These are phyloP conservation scores for Lysandra bellargus DNA, from an alignment of 2,888 invertebrate species.

Conservation along the genomic window DNA sequence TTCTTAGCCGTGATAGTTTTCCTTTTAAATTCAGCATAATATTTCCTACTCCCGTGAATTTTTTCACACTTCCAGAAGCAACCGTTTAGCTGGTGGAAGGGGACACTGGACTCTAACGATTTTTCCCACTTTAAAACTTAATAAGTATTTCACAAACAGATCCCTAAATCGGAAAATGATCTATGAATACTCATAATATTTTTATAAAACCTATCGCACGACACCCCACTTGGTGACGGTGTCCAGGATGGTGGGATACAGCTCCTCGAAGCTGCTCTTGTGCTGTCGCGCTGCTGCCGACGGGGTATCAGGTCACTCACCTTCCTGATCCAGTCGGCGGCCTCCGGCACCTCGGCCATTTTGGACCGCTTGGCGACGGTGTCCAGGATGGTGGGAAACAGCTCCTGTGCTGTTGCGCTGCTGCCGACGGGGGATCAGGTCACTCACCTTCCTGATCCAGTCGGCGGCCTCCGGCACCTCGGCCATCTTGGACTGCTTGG, in stretches of 20 bases:
- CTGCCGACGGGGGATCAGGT: slow-evolving; percentile 45
- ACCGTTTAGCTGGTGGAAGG: no score
- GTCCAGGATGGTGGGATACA: slow-evolving; percentile 57
- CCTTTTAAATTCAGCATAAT: no score
- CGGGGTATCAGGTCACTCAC: slow-evolving; percentile 37
- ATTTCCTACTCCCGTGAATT: no score
- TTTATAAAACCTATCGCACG: no score
- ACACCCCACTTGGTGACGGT: slow-evolving; percentile 47
- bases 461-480: slow-evolving; percentile 57
- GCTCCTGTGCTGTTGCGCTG: no score
- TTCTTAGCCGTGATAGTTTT: no score
- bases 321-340: slow-evolving; percentile 60
- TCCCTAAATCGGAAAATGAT: no score
- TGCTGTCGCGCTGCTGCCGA: slow-evolving; percentile 53
- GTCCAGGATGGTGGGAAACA: slow-evolving; percentile 58
- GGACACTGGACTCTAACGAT: no score
- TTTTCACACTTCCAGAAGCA: no score
- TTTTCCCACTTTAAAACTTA: no score
- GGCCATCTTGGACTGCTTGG: slow-evolving; percentile 51
- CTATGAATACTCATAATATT: no score
- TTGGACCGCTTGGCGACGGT: slow-evolving; percentile 52
- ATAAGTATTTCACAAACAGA: no score
- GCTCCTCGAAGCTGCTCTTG: slow-evolving; percentile 57
- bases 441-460: slow-evolving; percentile 55
- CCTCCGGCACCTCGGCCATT: slow-evolving; percentile 57